A percentile compares a stretch with the other conserved stretches of the same genome.
Conservation (phyloP, 1,140 invertebrate species). For the Drosophila lacertosa region DNA sequence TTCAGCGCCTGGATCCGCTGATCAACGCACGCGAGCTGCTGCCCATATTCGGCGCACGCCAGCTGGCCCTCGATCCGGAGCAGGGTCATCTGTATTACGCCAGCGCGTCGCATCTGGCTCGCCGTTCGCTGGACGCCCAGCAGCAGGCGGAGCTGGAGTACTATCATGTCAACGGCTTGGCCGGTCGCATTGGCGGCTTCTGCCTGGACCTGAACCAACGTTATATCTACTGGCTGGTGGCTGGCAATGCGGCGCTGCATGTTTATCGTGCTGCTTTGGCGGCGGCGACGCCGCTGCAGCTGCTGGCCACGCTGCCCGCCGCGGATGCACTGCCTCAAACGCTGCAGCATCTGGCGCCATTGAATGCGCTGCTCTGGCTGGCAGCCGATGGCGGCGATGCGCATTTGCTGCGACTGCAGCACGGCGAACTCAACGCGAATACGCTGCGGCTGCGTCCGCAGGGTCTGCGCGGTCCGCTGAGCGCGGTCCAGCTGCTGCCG, state of each 20-base stretch:
- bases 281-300: neutral
- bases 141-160: conserved; percentile 51
- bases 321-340: conserved; percentile 38
- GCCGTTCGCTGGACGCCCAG: conserved; percentile 91
- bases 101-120: conserved; percentile 92
- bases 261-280: neutral
- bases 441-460: conserved; percentile 15
- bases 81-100: conserved; percentile 95
- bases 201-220: conserved; percentile 90
- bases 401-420: conserved; percentile 26
- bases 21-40: conserved; percentile 59
- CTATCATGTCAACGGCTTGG: conserved; percentile 57
- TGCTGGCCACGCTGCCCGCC: conserved; percentile 1
- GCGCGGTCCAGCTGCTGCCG: conserved; percentile 37
- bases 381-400: conserved; percentile 18
- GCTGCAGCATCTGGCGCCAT: conserved; percentile 36
- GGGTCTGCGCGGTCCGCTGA: conserved; percentile 1
- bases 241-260: conserved; percentile 55
- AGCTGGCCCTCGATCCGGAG: conserved; percentile 92
- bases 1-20: conserved; percentile 58
- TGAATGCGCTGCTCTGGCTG: conserved; percentile 54
- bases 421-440: neutral
- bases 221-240: conserved; percentile 91
- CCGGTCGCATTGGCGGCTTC: conserved; percentile 88
- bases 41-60: conserved; percentile 85